These are phyloP conservation scores for Heterodera carotae DNA, from an alignment of 1,140 invertebrate species.

Conservation along the genomic window DNA sequence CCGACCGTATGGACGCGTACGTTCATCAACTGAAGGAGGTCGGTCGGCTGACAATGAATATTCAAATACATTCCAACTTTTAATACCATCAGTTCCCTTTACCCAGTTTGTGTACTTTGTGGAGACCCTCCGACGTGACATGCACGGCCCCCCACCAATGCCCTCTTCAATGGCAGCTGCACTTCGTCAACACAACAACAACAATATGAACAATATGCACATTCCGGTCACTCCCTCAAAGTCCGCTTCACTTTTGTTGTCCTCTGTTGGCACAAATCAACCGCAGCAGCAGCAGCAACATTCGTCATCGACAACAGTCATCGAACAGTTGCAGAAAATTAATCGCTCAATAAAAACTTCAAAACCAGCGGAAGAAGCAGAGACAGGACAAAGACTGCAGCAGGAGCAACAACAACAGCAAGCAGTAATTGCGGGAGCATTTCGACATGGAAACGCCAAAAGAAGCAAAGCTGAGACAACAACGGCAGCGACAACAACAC, in stretches of 20 bases:
- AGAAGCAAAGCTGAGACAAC: background rate
- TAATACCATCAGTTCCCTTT: background rate
- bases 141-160: conserved; percentile 17
- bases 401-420: no score
- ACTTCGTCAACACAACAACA: background rate
- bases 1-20: conserved; percentile 12
- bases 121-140: conserved; percentile 23
- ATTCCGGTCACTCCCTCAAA: background rate
- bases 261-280: background rate
- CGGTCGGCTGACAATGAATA: no score
- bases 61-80: background rate
- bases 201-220: background rate
- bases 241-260: background rate
- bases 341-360: background rate
- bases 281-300: background rate
- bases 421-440: background rate
- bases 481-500: background rate
- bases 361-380: background rate
- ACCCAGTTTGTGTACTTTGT: conserved; percentile 17
- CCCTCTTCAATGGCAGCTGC: conserved; percentile 7
- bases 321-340: background rate
- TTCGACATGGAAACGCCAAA: background rate
- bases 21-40: conserved; percentile 33
- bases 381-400: no score
- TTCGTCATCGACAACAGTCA: background rate